Evolutionary conservation across 2,797 vertebrate species (phyloP), one percentile per base, ranked within the genome.

Genomic region (Erithacus rubecula): DNA sequence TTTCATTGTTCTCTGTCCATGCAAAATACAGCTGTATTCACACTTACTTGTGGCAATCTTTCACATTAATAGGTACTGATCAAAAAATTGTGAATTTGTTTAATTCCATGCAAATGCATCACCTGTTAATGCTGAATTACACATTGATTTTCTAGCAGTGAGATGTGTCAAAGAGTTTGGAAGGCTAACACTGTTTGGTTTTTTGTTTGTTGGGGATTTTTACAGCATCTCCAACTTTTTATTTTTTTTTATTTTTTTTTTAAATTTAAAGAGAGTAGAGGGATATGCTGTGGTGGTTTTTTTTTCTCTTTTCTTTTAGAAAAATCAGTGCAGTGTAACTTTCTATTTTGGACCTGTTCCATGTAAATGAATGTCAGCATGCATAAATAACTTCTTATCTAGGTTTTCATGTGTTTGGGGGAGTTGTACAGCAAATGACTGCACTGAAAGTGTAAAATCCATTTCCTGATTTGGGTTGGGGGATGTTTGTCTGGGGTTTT

Each of bases 401-500:
- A 79, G 15, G 4, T 84, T 87, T 90, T 94, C 15, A 8, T 60
- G 17, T 23, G 3, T 68, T 80, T 44, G 8, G 12, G 26, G 9
- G 20, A 89, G 12, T 52, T 86, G 47, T 67, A 82, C 14, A 70
- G 67, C 56, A 95, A 79, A 87, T 72, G 11, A 39, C 11, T 69
- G 4, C 21, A 22, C 21, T 91, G 44, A 15, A 69, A 69, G 12
- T 26, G 9, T 51, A 14, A 92, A 79, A 82, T 84, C 4, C 2
- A 5, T 87, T 67, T 91, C 58, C 14, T 70, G 29, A 2, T 34
- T 75, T 53, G 16, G 16, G 9, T 2, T 52, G 37, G 32, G 20
- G 4, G 23, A 5, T 44, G 19, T 11, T 37, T 62, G 24, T 29
- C 10, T n/a, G 15, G 4, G 1, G 0, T 9, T 11, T 41, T 60